phyloP scores from a whole-genome alignment of 2,888 invertebrate species.

The Drosophila nigricruria region DNA sequence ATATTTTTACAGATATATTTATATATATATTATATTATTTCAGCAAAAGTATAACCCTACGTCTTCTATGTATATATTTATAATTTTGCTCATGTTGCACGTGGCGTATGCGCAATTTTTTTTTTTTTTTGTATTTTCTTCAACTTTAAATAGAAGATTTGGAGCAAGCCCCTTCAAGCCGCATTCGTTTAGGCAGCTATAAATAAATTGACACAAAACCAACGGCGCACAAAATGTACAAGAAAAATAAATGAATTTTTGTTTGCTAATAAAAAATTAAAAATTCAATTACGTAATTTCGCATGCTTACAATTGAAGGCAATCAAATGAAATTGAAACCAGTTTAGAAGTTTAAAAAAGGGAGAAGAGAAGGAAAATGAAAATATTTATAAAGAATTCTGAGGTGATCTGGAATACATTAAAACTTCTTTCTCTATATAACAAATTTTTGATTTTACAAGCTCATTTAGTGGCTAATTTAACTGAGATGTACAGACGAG shows the following conservation, averaged over 20 bases:
- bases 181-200: conserved; percentile 27
- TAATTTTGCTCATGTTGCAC: conserved; percentile 23
- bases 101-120: conserved; percentile 45
- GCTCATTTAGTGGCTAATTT: too few species aligned
- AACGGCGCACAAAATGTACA: conserved; percentile 16
- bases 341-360: not conserved
- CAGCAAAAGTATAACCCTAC: too few species aligned
- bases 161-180: conserved; percentile 10
- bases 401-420: not conserved
- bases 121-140: not conserved
- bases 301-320: conserved; percentile 38
- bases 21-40: not conserved
- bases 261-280: conserved; percentile 20
- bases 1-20: not conserved
- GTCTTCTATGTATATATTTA: not conserved
- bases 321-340: conserved; percentile 39
- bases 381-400: not conserved
- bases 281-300: conserved; percentile 30
- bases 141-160: conserved; percentile 7
- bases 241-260: conserved; percentile 12
- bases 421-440: not conserved
- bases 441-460: not conserved
- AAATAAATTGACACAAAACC: conserved; percentile 45
- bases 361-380: not conserved
- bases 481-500: not conserved